A percentile compares a stretch with the other conserved stretches of the same genome.
These are phyloP conservation scores for Limnothrissa miodon DNA, from an alignment of 2,113 vertebrate genomes.

Conservation along the genomic window DNA sequence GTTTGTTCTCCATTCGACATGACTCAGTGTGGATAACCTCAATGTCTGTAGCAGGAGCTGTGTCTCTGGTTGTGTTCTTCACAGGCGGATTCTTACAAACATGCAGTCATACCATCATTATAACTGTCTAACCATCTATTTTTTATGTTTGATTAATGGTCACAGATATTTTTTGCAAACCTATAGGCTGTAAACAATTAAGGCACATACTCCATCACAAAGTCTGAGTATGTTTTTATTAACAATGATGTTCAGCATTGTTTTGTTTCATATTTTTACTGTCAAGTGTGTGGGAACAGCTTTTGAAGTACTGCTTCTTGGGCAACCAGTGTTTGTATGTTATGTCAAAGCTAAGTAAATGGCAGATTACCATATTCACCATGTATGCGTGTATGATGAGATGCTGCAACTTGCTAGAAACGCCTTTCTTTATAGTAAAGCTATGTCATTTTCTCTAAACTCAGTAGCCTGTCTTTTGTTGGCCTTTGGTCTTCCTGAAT, in stretches of 20 bases:
- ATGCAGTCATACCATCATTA: neutral
- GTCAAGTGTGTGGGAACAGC: constrained; percentile 55
- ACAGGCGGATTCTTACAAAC: constrained; percentile 3
- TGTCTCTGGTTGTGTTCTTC: constrained; percentile 8
- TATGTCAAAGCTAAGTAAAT: constrained; percentile 58
- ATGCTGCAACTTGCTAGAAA: constrained; percentile 74
- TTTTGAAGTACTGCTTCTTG: constrained; percentile 59
- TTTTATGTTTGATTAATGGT: no score
- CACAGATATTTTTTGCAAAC: neutral
- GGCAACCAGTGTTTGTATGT: constrained; percentile 71
- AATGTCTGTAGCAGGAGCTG: neutral
- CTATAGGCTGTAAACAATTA: neutral
- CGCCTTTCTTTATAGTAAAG: constrained; percentile 78
- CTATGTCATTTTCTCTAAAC: constrained; percentile 74
- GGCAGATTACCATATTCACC: constrained; percentile 68
- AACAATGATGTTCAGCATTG: constrained; percentile 44
- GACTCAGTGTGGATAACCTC: constrained; percentile 13
- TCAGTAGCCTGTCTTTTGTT: constrained; percentile 37
- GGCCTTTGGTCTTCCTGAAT: neutral
- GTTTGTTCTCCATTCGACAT: neutral
- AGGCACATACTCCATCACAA: neutral
- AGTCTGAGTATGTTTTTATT: constrained; percentile 21
- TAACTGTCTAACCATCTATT: neutral
- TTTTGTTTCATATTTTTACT: constrained; percentile 50
- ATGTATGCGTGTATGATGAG: constrained; percentile 75